Evolutionary conservation across 2,888 invertebrate genomes (phyloP).

Genomic region (Norana najaformis): DNA sequence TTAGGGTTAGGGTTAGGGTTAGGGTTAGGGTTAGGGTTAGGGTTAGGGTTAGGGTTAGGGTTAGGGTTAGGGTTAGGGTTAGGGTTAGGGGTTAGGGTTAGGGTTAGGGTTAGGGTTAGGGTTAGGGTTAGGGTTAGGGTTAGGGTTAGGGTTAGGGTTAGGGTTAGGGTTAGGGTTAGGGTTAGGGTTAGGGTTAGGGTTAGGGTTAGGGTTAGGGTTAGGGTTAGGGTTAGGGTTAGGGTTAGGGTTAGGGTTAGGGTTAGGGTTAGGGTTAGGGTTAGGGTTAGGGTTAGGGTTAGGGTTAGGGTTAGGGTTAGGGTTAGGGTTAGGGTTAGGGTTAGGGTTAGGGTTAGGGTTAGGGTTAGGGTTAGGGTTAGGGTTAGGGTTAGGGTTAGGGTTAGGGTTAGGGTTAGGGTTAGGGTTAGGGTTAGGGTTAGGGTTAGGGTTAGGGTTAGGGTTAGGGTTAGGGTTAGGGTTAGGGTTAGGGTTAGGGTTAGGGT

Average conservation of each 20-base stretch:
- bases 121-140: constrained; percentile 37
- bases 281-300: constrained; percentile 36
- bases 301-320: constrained; percentile 36
- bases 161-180: constrained; percentile 37
- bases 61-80: constrained; percentile 36
- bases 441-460: constrained; percentile 38
- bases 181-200: constrained; percentile 34
- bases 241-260: constrained; percentile 37
- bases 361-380: constrained; percentile 37
- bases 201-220: constrained; percentile 37
- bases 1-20: constrained; percentile 38
- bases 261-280: constrained; percentile 35
- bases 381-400: constrained; percentile 35
- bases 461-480: constrained; percentile 38
- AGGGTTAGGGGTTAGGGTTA: constrained; percentile 30
- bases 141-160: constrained; percentile 34
- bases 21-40: constrained; percentile 38
- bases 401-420: constrained; percentile 32
- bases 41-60: constrained; percentile 38
- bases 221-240: constrained; percentile 35
- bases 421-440: constrained; percentile 33
- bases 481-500: constrained; percentile 38
- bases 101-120: constrained; percentile 32
- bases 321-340: constrained; percentile 36
- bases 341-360: constrained; percentile 36